phyloP scores from a whole-genome alignment of 2,888 invertebrate genomes.

The Pachycephus smyrnensis region DNA sequence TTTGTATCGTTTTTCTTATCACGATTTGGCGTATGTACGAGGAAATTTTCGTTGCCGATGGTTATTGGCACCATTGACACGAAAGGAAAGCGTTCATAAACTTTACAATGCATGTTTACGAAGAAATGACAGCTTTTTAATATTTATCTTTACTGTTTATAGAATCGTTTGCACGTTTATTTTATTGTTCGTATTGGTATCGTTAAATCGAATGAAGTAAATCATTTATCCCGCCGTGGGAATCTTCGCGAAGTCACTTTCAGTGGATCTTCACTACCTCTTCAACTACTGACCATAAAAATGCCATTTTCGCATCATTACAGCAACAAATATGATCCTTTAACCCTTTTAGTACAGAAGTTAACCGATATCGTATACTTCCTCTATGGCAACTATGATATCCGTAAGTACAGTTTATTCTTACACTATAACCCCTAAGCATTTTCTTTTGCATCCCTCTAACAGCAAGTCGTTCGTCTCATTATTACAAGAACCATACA shows the following conservation, averaged over 20 bases:
- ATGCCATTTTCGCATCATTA: slow-evolving; percentile 6
- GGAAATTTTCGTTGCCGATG: not conserved
- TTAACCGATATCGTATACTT: slow-evolving; percentile 5
- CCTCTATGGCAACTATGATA: not conserved
- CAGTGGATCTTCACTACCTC: not conserved
- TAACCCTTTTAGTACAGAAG: slow-evolving; percentile 5
- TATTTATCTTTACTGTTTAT: not conserved
- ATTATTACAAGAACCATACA: not conserved
- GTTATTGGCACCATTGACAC: not conserved
- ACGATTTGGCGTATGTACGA: not conserved
- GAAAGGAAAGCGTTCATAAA: not conserved
- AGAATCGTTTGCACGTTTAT: not conserved
- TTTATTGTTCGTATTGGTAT: not conserved
- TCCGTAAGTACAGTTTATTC: not conserved
- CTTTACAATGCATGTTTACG: not conserved
- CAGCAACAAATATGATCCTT: slow-evolving; percentile 7
- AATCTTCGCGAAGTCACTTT: not conserved
- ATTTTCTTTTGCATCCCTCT: not conserved
- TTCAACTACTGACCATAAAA: slow-evolving; percentile 4
- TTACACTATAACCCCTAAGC: not conserved
- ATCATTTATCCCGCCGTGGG: not conserved
- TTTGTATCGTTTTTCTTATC: not conserved
- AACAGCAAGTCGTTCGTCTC: not conserved
- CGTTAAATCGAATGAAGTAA: not conserved
- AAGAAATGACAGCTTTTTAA: not conserved